Evolutionary conservation across 2,113 vertebrate genomes (phyloP).

Genomic region (Gallinago undulata): DNA sequence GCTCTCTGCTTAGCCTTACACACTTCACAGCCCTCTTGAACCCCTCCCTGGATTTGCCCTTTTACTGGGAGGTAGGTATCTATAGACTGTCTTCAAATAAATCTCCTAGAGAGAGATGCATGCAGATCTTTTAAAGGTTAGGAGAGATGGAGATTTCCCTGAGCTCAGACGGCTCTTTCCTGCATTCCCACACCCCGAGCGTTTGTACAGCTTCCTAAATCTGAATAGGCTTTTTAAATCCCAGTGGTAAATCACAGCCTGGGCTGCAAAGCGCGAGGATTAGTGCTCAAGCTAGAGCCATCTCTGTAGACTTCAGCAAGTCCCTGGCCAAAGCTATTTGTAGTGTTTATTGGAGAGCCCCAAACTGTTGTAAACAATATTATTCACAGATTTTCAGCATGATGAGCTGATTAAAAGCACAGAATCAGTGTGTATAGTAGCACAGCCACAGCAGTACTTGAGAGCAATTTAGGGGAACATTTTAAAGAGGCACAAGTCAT

Average conservation of each 20-base stretch:
- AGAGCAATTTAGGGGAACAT: neutral
- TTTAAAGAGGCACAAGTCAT: neutral
- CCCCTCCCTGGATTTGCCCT: neutral
- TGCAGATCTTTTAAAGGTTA: conserved; percentile 4
- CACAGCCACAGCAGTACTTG: neutral
- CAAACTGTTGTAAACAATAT: neutral
- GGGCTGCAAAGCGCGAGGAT: neutral
- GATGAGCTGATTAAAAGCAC: neutral
- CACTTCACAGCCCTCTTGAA: neutral
- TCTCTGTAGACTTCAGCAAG: neutral
- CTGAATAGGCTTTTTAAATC: neutral
- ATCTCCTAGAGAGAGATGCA: neutral
- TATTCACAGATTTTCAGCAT: neutral
- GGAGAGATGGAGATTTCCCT: neutral
- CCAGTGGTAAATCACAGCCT: neutral
- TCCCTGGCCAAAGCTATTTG: neutral
- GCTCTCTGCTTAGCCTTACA: neutral
- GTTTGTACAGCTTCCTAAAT: neutral
- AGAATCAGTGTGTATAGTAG: neutral
- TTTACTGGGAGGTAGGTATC: neutral
- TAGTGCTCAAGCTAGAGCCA: neutral
- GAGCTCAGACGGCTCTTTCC: neutral
- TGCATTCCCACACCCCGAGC: neutral
- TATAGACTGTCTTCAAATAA: neutral
- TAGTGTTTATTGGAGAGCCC: neutral